Base-by-base conservation (phyloP, 1,140 invertebrate species). In the Rhyzopertha dominica region DNA sequence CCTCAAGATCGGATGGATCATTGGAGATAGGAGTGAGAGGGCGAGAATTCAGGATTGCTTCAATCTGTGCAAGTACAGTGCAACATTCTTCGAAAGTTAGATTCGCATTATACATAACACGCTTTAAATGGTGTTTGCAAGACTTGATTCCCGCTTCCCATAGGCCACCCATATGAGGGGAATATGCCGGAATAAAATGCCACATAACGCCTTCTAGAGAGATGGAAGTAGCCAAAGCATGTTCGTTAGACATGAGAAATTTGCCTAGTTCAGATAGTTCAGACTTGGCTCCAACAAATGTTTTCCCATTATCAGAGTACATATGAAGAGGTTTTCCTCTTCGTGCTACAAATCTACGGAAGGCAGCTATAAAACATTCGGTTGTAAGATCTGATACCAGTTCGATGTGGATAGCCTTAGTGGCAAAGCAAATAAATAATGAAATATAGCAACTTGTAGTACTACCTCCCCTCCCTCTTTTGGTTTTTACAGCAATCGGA, bases 261-360 rank as follows among this genome's bases (percentile, higher is more conserved):
- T 34, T 12, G 20, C 13, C 3, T 13, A 34, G 19, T 24, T 38
- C 29, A 17, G 31, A 28, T 1, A 66, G 34, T 19, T 54, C 20
- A 2, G 43, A 39, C 7, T 49, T 44, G 2, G 59, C 62, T 8
- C 62, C 55, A 1, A 59, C 40, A 36, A 67, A 65, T 31, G 62
- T 69, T 1, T 59, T 67, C 0, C 52, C 64, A 32, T 61, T 59
- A 24, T 69, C 63, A 3, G 49, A 67, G 65, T 67, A 67, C 62
- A 69, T 57, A 43, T 65, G 61, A 64, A 63, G 60, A 61, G 42
- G 51, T 20, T 49, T 54, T 5, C 56, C 54, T 18, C 59, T 39
- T 5, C 56, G 32, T 0, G 54, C 17, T n/a, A 54, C 46, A 26
- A 62, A 62, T 7, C 53, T 8, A 0, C 31, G 20, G 8, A 57